Evolutionary conservation across 2,888 invertebrate species (phyloP).

Genomic region (Ligdia adustata): DNA sequence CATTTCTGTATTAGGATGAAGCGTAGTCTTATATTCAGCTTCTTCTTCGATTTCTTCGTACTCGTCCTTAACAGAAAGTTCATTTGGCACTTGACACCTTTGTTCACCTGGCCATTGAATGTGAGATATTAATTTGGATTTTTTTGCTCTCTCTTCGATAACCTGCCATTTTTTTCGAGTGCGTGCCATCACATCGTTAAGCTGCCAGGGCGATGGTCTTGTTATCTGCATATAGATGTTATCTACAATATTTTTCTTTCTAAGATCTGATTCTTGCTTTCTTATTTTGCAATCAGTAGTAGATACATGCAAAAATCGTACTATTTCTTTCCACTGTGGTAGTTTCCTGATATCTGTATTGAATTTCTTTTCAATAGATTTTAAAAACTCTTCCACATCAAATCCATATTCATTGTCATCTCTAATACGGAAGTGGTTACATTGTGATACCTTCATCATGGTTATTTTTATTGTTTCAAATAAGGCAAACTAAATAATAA

Average conservation of each 20-base stretch:
- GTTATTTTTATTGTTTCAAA: neutral
- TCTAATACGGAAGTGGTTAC: slow-evolving; percentile 59
- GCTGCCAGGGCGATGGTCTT: slow-evolving; percentile 63
- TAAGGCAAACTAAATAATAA: neutral
- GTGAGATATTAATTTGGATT: slow-evolving; percentile 19
- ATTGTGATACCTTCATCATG: slow-evolving; percentile 43
- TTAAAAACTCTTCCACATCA: slow-evolving; percentile 57
- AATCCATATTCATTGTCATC: slow-evolving; percentile 44
- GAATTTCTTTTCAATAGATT: slow-evolving; percentile 54
- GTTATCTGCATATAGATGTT: slow-evolving; percentile 57
- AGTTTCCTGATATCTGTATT: slow-evolving; percentile 59
- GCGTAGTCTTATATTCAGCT: slow-evolving; percentile 34
- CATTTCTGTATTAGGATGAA: slow-evolving; percentile 62
- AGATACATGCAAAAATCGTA: slow-evolving; percentile 52
- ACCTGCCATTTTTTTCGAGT: slow-evolving; percentile 58
- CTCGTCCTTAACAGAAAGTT: slow-evolving; percentile 1
- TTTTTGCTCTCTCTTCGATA: slow-evolving; percentile 35
- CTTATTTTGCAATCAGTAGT: slow-evolving; percentile 51
- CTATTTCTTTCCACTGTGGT: slow-evolving; percentile 60
- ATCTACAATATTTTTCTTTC: slow-evolving; percentile 59
- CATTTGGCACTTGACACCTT: no score
- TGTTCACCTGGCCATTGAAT: slow-evolving; percentile 15
- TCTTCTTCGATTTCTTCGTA: slow-evolving; percentile 36
- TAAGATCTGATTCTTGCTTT: slow-evolving; percentile 52
- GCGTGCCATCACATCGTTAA: slow-evolving; percentile 57